These are phyloP conservation scores for Tachina fera DNA, from an alignment of 2,888 invertebrate genomes.

Conservation along the genomic window DNA sequence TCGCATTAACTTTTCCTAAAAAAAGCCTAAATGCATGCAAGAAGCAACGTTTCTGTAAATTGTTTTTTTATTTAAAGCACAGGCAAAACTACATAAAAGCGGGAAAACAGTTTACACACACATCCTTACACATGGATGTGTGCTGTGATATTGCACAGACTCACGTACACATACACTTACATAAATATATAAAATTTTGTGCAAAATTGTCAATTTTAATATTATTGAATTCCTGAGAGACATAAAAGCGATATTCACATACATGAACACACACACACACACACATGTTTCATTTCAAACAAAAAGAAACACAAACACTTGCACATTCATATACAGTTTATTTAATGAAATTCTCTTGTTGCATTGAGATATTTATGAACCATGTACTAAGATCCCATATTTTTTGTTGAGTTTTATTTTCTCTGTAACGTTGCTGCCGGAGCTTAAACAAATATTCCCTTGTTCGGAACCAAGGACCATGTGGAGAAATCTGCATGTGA, in stretches of 20 bases:
- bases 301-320: not conserved
- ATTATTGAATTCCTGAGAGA: constrained; percentile 69
- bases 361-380: constrained; percentile 62
- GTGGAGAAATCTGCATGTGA: constrained; percentile 58
- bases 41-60: constrained; percentile 15
- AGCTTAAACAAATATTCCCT: constrained; percentile 19
- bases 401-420: constrained; percentile 6
- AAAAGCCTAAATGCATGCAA: constrained; percentile 27
- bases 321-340: constrained; percentile 32
- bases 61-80: constrained; percentile 8
- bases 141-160: not conserved
- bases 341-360: constrained; percentile 68
- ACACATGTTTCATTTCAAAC: not conserved
- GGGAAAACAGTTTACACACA: not conserved
- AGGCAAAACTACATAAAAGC: not conserved
- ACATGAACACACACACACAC: not conserved
- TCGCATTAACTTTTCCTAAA: not conserved
- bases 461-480: constrained; percentile 39
- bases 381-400: constrained; percentile 38
- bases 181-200: not conserved
- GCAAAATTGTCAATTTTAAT: constrained; percentile 71
- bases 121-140: not conserved
- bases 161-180: not conserved
- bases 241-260: constrained; percentile 32
- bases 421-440: constrained; percentile 34